Evolutionary conservation across 2,113 vertebrate species (phyloP).

Genomic region (Danio rerio): GRCz12tu NC_133185.1:26764001-26764500

Average conservation of each 20-base stretch:
- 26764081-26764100: no score
- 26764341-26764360: constrained; percentile 28
- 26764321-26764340: constrained; percentile 23
- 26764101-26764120: no score
- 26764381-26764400: constrained; percentile 1
- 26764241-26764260: no score
- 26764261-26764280: no score
- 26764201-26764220: neutral
- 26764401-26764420: neutral
- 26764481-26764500: neutral
- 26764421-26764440: constrained; percentile 6
- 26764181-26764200: neutral
- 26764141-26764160: no score
- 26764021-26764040: no score
- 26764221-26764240: no score
- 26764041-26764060: no score
- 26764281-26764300: neutral
- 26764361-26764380: constrained; percentile 8
- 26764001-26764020: no score
- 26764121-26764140: no score
- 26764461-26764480: constrained; percentile 2
- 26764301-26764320: constrained; percentile 2
- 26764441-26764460: neutral
- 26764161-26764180: no score
- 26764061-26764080: no score